phyloP scores from a whole-genome alignment of 2,888 invertebrate genomes.

The Chaitophorus viminalis region DNA sequence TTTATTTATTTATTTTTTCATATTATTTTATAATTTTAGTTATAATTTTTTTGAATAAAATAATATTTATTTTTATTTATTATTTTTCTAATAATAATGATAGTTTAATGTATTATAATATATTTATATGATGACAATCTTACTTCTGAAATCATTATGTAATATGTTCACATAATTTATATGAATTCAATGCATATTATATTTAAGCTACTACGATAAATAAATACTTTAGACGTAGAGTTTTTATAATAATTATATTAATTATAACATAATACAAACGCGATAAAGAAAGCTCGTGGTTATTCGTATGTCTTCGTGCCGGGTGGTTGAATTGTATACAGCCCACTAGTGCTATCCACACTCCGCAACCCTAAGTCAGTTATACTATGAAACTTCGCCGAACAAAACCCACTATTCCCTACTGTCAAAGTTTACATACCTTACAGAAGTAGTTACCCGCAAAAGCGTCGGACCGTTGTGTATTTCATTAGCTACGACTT shows the following conservation, averaged over 20 bases:
- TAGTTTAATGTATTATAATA: no score
- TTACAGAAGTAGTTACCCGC: background rate
- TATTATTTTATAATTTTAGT: no score
- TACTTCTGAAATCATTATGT: no score
- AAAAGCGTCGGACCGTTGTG: conserved; percentile 35
- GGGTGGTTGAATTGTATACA: background rate
- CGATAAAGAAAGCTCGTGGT: background rate
- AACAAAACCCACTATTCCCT: conserved; percentile 16
- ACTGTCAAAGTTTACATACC: conserved; percentile 29
- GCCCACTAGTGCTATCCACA: conserved; percentile 5
- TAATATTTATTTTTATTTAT: no score
- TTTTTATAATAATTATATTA: background rate
- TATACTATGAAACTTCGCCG: conserved; percentile 6
- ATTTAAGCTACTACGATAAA: conserved; percentile 11
- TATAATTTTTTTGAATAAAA: no score
- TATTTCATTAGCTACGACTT: conserved; percentile 3
- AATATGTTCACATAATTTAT: no score
- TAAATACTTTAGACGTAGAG: conserved; percentile 4
- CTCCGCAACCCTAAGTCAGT: conserved; percentile 7
- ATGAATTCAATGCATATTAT: background rate
- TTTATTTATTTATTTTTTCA: no score
- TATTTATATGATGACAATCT: no score
- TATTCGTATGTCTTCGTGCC: background rate
- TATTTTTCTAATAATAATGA: no score
- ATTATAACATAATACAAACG: background rate